Conservation (phyloP, 2,113 vertebrate genomes). For the Otolemur garnettii region DNA sequence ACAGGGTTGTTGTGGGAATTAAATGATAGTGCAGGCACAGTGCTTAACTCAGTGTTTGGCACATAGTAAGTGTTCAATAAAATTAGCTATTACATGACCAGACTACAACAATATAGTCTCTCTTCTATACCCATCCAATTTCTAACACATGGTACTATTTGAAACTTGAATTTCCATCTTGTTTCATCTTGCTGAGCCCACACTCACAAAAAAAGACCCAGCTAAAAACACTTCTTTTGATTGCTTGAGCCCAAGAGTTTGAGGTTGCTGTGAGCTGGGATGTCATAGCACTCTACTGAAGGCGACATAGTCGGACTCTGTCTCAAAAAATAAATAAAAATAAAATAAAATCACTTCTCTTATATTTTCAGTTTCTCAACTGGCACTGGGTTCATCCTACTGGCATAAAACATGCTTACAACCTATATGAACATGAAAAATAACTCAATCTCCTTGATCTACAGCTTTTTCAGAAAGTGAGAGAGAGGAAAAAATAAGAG, state of each 20-base stretch:
- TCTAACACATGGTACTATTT: not conserved
- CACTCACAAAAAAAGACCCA: not conserved
- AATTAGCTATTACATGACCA: conserved; percentile 31
- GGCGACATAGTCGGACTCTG: too few species aligned
- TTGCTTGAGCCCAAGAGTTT: too few species aligned
- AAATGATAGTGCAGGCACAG: conserved; percentile 24
- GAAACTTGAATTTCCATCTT: conserved; percentile 45
- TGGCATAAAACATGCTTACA: conserved; percentile 46
- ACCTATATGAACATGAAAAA: not conserved
- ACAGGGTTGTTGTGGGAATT: conserved; percentile 31
- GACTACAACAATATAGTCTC: not conserved
- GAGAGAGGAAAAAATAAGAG: too few species aligned
- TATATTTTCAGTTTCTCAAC: conserved; percentile 47
- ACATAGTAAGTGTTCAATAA: conserved; percentile 8
- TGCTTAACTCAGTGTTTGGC: conserved; percentile 34
- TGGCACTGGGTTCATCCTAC: not conserved
- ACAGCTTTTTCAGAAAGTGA: not conserved
- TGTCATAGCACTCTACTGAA: too few species aligned
- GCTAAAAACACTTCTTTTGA: conserved; percentile 36
- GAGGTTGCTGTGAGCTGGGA: too few species aligned
- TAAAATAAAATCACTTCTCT: conserved; percentile 62
- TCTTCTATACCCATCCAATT: conserved; percentile 25
- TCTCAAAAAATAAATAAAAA: not conserved
- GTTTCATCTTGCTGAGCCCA: conserved; percentile 39
- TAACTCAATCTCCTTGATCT: conserved; percentile 20